phyloP scores from a whole-genome alignment of 1,140 invertebrate species.

The Gryllus bimaculatus region DNA sequence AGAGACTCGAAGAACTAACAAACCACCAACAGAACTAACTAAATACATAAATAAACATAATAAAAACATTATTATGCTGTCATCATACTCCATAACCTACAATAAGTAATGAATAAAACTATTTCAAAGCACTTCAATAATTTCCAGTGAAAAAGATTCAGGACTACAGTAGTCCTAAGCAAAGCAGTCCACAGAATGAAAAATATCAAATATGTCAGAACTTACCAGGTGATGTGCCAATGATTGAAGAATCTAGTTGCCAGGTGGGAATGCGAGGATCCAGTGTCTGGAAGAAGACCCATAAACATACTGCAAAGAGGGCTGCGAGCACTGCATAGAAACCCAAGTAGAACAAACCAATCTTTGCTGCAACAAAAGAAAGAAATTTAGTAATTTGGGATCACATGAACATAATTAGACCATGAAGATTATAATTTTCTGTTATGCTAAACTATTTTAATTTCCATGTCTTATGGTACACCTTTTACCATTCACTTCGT shows the following conservation, averaged over 20 bases:
- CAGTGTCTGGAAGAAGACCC: conserved; percentile 83
- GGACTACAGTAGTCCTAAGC: too few species aligned
- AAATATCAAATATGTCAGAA: not conserved
- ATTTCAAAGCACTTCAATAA: too few species aligned
- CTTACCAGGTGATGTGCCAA: conserved; percentile 82
- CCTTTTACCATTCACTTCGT: too few species aligned
- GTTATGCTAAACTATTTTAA: not conserved
- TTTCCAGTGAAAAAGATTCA: too few species aligned
- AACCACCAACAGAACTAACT: too few species aligned
- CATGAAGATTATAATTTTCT: not conserved
- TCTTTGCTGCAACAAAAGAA: conserved; percentile 57
- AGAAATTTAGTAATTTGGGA: not conserved
- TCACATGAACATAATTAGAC: not conserved
- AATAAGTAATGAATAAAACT: too few species aligned
- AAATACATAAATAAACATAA: too few species aligned
- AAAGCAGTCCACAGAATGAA: too few species aligned
- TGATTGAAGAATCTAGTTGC: conserved; percentile 68
- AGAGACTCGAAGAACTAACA: too few species aligned
- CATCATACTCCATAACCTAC: too few species aligned
- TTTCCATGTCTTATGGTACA: too few species aligned
- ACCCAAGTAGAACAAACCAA: conserved; percentile 81
- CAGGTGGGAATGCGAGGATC: conserved; percentile 79
- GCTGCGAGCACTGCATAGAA: conserved; percentile 81
- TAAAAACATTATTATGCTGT: too few species aligned
- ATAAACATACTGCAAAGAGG: conserved; percentile 81